Conservation (phyloP, 2,888 invertebrate species). For the Yponomeuta cagnagella region DNA sequence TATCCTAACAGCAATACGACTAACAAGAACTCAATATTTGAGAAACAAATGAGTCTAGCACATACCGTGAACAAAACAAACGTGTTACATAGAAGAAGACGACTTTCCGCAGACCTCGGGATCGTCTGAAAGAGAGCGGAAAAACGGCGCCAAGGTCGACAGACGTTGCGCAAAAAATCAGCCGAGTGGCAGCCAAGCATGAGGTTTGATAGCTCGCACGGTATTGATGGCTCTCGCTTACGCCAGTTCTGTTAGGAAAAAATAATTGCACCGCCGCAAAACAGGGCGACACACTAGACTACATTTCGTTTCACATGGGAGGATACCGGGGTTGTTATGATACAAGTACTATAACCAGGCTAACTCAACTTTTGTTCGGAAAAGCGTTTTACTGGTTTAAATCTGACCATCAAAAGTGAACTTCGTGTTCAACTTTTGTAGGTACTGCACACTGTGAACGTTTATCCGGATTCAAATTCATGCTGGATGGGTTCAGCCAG, state of each 20-base stretch:
- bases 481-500: too few relatives aligned
- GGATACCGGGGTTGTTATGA: too few relatives aligned
- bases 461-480: too few relatives aligned
- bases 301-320: too few relatives aligned
- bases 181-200: constrained; percentile 54
- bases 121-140: constrained; percentile 72
- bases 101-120: constrained; percentile 41
- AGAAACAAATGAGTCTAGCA: background rate
- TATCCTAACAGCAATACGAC: background rate
- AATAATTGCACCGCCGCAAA: background rate
- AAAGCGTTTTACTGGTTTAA: too few relatives aligned
- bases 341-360: background rate
- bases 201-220: constrained; percentile 9
- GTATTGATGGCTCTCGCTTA: constrained; percentile 13
- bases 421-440: too few relatives aligned
- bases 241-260: constrained; percentile 3
- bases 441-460: too few relatives aligned
- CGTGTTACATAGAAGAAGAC: constrained; percentile 1
- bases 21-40: background rate
- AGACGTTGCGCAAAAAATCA: constrained; percentile 50
- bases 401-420: too few relatives aligned
- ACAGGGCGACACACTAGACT: too few relatives aligned
- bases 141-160: constrained; percentile 69
- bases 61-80: background rate
- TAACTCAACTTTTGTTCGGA: background rate